A percentile compares a stretch with the other conserved stretches of the same genome.
Conservation (phyloP, 2,888 invertebrate genomes). For the Lycocerus yunnanus region DNA sequence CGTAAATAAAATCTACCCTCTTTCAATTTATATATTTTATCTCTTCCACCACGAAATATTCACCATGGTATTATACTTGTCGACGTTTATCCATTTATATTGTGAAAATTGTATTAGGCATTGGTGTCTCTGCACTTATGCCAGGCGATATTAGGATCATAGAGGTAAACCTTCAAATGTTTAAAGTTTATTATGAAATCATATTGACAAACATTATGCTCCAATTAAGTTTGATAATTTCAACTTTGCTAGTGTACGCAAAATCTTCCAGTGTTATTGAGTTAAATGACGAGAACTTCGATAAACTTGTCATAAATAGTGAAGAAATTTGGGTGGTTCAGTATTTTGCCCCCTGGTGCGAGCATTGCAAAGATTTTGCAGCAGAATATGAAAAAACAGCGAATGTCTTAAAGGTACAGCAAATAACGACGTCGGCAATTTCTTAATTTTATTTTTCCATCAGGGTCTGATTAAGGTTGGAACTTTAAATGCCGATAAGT, state of each 20-base stretch:
- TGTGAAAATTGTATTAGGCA: neutral
- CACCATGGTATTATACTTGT: conserved; percentile 17
- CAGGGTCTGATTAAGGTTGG: conserved; percentile 96
- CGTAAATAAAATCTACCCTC: conserved; percentile 20
- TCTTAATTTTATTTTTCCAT: conserved; percentile 12
- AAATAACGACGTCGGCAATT: neutral
- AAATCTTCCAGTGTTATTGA: conserved; percentile 79
- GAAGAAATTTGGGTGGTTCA: conserved; percentile 95
- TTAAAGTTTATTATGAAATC: neutral
- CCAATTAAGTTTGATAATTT: neutral
- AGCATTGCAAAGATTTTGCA: conserved; percentile 85
- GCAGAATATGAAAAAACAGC: conserved; percentile 96
- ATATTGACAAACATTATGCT: neutral
- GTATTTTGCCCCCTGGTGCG: conserved; percentile 97
- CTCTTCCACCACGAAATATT: conserved; percentile 23
- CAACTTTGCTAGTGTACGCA: conserved; percentile 58
- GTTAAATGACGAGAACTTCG: conserved; percentile 86
- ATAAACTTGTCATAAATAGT: conserved; percentile 77
- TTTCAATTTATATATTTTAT: conserved; percentile 28
- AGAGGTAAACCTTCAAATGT: neutral
- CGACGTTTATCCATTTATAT: conserved; percentile 4
- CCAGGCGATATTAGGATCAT: neutral
- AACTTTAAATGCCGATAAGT: conserved; percentile 89
- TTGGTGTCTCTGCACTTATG: neutral
- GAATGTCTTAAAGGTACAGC: conserved; percentile 78